These are phyloP conservation scores for Drosophila yooni DNA, from an alignment of 2,888 invertebrate species.

Conservation along the genomic window DNA sequence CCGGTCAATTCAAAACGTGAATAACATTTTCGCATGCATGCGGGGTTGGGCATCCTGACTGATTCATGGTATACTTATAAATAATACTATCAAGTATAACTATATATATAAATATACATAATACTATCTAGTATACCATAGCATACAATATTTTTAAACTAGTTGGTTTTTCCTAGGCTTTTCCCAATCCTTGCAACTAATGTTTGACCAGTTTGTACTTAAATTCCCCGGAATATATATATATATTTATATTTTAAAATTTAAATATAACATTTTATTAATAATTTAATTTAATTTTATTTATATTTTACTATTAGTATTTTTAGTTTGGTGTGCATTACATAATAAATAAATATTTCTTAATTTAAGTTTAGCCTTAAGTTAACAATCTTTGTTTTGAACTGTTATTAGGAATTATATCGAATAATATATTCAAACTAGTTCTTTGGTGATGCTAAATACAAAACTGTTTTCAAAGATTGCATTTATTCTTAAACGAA, in stretches of 20 bases:
- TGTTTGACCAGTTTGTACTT: not conserved
- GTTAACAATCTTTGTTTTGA: not conserved
- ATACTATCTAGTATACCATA: too few relatives aligned
- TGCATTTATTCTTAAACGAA: not conserved
- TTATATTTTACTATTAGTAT: not conserved
- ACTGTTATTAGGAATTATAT: not conserved
- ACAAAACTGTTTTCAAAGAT: not conserved
- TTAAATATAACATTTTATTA: not conserved
- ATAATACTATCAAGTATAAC: too few relatives aligned
- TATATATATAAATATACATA: too few relatives aligned
- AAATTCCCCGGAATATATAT: rapidly evolving
- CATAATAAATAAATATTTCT: not conserved
- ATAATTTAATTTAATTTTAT: not conserved
- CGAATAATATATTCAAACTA: not conserved
- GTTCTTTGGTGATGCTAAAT: not conserved
- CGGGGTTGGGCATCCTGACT: not conserved
- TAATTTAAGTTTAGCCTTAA: not conserved
- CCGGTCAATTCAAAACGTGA: not conserved
- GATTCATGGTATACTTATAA: not conserved
- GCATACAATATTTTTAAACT: not conserved
- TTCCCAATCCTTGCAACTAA: not conserved
- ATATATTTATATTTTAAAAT: not conserved
- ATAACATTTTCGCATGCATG: not conserved
- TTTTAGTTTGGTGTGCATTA: not conserved
- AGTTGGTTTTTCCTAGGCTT: rapidly evolving